Conservation (phyloP, 2,113 vertebrate genomes). For the Equus przewalskii region DNA sequence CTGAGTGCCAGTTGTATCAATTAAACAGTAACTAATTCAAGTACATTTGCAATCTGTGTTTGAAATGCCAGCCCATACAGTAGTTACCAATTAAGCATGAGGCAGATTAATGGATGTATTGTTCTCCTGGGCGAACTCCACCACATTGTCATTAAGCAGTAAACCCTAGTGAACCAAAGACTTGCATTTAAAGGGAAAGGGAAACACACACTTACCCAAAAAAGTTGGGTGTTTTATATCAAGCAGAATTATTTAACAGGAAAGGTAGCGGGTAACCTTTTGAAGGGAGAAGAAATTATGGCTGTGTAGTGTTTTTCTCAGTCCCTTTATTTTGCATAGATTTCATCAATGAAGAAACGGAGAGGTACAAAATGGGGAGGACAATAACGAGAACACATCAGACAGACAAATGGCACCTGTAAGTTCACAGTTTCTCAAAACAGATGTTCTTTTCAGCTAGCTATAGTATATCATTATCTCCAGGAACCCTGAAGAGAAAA, state of each 20-base stretch:
- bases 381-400: slow-evolving; percentile 83
- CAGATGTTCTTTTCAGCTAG: slow-evolving; percentile 87
- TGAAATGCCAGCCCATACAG: slow-evolving; percentile 86
- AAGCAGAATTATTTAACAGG: slow-evolving; percentile 80
- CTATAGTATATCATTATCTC: slow-evolving; percentile 85
- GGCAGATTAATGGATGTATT: slow-evolving; percentile 86
- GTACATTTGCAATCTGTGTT: slow-evolving; percentile 85
- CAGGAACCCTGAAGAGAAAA: slow-evolving; percentile 84
- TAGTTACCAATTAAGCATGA: slow-evolving; percentile 86
- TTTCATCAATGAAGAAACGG: slow-evolving; percentile 87
- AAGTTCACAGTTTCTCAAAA: slow-evolving; percentile 86
- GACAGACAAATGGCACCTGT: slow-evolving; percentile 86
- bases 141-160: slow-evolving; percentile 82
- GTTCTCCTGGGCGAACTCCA: slow-evolving; percentile 85
- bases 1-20: slow-evolving; percentile 84
- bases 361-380: slow-evolving; percentile 71
- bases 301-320: slow-evolving; percentile 83
- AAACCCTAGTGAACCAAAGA: slow-evolving; percentile 74
- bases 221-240: slow-evolving; percentile 78
- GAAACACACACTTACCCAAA: slow-evolving; percentile 55
- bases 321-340: slow-evolving; percentile 83
- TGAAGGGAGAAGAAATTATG: slow-evolving; percentile 68
- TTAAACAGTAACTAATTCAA: slow-evolving; percentile 86
- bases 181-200: slow-evolving; percentile 82
- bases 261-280: slow-evolving; percentile 54